Evolutionary conservation across 2,113 vertebrate genomes (phyloP).

Genomic region (Ammodytes marinus): DNA sequence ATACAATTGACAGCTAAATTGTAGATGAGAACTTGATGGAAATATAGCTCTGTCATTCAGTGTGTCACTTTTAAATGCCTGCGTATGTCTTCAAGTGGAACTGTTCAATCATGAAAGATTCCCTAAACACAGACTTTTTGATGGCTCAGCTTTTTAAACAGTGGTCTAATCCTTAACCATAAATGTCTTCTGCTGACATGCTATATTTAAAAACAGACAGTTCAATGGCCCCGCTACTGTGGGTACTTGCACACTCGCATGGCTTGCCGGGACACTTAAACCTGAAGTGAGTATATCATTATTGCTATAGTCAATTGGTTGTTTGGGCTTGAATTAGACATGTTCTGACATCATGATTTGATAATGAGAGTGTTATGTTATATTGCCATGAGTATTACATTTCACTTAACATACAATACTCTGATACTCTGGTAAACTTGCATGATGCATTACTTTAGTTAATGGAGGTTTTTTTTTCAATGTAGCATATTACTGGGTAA

Average conservation of each 20-base stretch:
- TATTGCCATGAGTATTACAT: background rate
- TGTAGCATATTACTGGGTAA: too few relatives aligned
- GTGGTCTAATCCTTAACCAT: background rate
- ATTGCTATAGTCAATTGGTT: too few relatives aligned
- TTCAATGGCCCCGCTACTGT: background rate
- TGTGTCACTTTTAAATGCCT: background rate
- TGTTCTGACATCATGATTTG: background rate
- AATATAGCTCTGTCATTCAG: background rate
- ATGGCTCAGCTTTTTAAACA: constrained; percentile 17
- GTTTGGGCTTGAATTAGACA: background rate
- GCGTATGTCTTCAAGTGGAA: constrained; percentile 15
- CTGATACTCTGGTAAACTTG: background rate
- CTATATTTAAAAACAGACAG: background rate
- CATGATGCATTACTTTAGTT: too few relatives aligned
- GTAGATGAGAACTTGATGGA: background rate
- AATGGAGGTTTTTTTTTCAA: too few relatives aligned
- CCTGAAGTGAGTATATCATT: background rate
- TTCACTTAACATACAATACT: background rate
- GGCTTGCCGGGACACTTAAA: background rate
- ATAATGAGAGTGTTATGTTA: background rate
- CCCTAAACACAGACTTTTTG: background rate
- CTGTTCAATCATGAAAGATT: constrained; percentile 7
- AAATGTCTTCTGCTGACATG: background rate
- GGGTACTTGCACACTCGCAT: background rate
- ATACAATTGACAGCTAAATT: constrained; percentile 10